Base-by-base conservation (phyloP, 1,140 invertebrate species). In the Parapsyche elsis region DNA sequence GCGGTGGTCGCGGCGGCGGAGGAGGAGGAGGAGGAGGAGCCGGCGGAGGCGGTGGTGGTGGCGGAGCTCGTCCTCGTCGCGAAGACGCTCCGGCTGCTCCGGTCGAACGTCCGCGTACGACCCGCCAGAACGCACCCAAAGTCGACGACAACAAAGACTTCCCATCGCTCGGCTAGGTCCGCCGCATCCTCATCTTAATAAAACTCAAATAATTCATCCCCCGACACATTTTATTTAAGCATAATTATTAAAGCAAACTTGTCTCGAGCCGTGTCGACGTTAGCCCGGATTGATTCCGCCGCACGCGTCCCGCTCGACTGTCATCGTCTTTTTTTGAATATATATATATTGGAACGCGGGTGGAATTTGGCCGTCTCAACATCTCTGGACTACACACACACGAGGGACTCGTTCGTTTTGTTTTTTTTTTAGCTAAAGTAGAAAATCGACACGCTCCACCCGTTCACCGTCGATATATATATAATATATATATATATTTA, bases 91-190 rank as follows among this genome's bases (percentile, higher is more conserved):
- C 64, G 64, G 73, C 19, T 61, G 59, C 5, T n/a, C 73, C 9
- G 45, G 67, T 12, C 10, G 86, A 86, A 82, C 85, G 87, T 70
- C 81, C 84, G 21, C 80, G 67, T 14, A 83, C 84, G 45, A 84
- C 85, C 67, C 86, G 86, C 80, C 88, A 88, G 30, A 89, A 92
- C 81, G 96, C 96, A 85, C 97, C 97, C 21, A 97, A 97, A 88
- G 95, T 98, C 71, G 96, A 98, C 87, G 96, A 98, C 89, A 96
- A 96, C 90, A 94, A 95, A 86, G 96, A 97, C 90, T 98, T 98
- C 89, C 97, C 97, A 81, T 96, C 95, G 84, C 90, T 97, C 86
- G 94, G 94, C 87, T 95, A 94, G 91, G 87, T 10, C 19, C 79
- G 19, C 46, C 16, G 67, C 23, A 21, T 5, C 57, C 71, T 23